Conservation (phyloP, 2,888 invertebrate species). For the Xylophagus ater region DNA sequence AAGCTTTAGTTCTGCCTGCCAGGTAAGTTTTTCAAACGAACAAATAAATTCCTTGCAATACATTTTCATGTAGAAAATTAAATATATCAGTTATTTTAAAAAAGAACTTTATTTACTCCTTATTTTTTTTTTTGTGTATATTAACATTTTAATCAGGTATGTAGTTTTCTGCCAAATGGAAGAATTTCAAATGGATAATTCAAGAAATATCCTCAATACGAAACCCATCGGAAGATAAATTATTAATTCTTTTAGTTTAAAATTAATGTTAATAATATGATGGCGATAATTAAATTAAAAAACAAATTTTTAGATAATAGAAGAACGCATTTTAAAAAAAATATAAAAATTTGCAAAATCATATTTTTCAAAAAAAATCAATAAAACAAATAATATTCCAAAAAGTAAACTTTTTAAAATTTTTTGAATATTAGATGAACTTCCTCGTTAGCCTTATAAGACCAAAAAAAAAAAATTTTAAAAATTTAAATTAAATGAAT, state of each 20-base stretch:
- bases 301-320: constrained; percentile 5
- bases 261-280: too few relatives aligned
- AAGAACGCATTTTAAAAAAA: constrained; percentile 8
- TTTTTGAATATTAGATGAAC: constrained; percentile 12
- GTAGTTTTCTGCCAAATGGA: constrained; percentile 78
- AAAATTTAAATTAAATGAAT: not conserved
- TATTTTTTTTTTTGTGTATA: too few relatives aligned
- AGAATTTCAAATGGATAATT: constrained; percentile 68
- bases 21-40: constrained; percentile 67
- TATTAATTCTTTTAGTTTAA: not conserved
- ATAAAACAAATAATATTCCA: constrained; percentile 1
- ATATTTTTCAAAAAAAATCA: constrained; percentile 15
- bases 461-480: constrained; percentile 6
- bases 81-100: too few relatives aligned
- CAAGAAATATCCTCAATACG: constrained; percentile 49
- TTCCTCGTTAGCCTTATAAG: constrained; percentile 13
- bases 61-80: too few relatives aligned
- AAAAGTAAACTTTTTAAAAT: too few relatives aligned
- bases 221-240: constrained; percentile 29
- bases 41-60: too few relatives aligned
- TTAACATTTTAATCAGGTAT: too few relatives aligned
- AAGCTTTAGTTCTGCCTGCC: constrained; percentile 81
- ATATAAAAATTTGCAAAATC: constrained; percentile 15
- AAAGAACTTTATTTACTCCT: too few relatives aligned
- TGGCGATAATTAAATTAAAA: constrained; percentile 5